These are phyloP conservation scores for Parapristionchus giblindavisi DNA, from an alignment of 2,888 invertebrate genomes.

Conservation along the genomic window DNA sequence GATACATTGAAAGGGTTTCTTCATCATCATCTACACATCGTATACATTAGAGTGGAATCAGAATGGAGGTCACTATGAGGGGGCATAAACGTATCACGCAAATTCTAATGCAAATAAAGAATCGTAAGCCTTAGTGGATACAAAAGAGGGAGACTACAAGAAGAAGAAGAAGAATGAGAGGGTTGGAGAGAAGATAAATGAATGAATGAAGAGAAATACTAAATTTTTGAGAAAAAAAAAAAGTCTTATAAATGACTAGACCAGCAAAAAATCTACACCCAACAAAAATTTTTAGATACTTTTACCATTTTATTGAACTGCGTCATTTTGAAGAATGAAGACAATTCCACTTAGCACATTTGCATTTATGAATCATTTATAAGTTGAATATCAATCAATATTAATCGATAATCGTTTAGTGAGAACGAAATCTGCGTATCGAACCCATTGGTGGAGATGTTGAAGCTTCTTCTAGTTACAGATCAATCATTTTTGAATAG, in stretches of 20 bases:
- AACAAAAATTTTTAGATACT: too few relatives aligned
- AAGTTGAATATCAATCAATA: too few relatives aligned
- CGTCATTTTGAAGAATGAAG: too few relatives aligned
- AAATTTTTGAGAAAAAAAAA: background rate
- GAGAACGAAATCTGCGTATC: constrained; percentile 66
- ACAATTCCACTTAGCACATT: too few relatives aligned
- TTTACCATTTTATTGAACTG: too few relatives aligned
- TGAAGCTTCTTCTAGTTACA: constrained; percentile 61
- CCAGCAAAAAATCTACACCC: background rate
- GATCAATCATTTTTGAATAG: constrained; percentile 59
- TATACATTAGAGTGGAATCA: too few relatives aligned
- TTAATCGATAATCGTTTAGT: constrained; percentile 43
- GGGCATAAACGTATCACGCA: constrained; percentile 38
- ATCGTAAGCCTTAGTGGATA: constrained; percentile 33
- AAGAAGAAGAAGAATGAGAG: background rate
- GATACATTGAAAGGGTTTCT: too few relatives aligned
- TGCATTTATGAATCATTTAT: too few relatives aligned
- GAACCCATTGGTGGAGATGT: constrained; percentile 67
- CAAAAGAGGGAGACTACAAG: constrained; percentile 15
- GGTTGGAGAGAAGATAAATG: background rate
- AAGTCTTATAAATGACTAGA: background rate
- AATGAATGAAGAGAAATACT: background rate
- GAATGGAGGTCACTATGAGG: too few relatives aligned
- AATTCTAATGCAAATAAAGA: constrained; percentile 33
- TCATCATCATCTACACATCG: too few relatives aligned